phyloP scores from a whole-genome alignment of 2,797 vertebrate genomes.

The Pagetopsis macropterus region DNA sequence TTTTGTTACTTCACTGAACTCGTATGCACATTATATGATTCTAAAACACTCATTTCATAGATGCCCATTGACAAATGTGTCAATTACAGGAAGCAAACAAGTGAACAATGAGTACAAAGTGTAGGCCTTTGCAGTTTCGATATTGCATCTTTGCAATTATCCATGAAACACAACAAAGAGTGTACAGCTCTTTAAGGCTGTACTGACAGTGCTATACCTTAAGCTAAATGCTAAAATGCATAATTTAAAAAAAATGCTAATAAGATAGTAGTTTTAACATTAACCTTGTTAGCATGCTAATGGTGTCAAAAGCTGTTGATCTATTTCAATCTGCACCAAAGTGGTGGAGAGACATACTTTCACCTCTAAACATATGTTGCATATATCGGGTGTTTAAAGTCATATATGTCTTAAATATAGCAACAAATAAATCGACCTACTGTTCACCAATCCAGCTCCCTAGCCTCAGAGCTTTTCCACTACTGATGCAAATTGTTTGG shows the following conservation, averaged over 20 bases:
- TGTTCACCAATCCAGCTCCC: background rate
- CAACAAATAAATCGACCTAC: background rate
- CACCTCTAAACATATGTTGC: too few species aligned
- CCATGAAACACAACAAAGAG: too few species aligned
- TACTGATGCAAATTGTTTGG: slow-evolving; percentile 30
- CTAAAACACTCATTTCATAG: background rate
- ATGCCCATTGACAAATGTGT: background rate
- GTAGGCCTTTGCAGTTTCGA: background rate
- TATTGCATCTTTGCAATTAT: background rate
- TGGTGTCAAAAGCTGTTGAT: background rate
- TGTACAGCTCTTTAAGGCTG: background rate
- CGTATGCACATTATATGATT: background rate
- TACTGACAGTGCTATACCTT: background rate
- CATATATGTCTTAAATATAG: background rate
- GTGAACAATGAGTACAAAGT: background rate
- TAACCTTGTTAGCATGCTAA: background rate
- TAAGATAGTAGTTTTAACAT: background rate
- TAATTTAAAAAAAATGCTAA: background rate
- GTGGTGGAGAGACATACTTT: background rate
- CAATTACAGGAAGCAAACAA: background rate
- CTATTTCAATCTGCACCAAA: background rate
- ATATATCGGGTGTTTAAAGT: background rate
- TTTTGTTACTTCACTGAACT: background rate
- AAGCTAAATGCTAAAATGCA: background rate
- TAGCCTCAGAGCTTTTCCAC: slow-evolving; percentile 32